phyloP scores from a whole-genome alignment of 2,797 vertebrate species.

The Hapalemur alaotrensis region DNA sequence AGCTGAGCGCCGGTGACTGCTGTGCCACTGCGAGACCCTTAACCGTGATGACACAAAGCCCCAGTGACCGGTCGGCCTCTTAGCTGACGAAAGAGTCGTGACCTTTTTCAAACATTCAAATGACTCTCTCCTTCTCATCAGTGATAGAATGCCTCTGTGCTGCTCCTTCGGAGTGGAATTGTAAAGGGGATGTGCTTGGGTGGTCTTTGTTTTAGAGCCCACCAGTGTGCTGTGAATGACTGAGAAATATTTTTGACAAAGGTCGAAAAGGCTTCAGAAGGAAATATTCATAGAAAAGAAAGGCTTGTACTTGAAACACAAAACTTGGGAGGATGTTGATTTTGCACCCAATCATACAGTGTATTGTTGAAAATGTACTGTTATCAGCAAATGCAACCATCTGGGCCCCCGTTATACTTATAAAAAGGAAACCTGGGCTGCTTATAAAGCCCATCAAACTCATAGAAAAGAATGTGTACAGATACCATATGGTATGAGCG shows the following conservation, averaged over 20 bases:
- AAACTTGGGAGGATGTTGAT: conserved; percentile 54
- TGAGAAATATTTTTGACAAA: conserved; percentile 53
- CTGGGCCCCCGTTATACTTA: background rate
- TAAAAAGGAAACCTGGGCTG: conserved; percentile 29
- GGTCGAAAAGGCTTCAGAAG: conserved; percentile 29
- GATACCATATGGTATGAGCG: background rate
- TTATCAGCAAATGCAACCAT: conserved; percentile 52
- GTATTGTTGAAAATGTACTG: background rate
- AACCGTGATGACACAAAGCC: background rate
- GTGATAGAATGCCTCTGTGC: background rate
- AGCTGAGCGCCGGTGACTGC: background rate
- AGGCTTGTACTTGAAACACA: conserved; percentile 29
- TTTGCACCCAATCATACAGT: conserved; percentile 24
- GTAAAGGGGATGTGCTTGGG: background rate
- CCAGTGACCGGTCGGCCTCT: background rate
- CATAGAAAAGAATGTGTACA: background rate
- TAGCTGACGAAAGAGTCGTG: background rate
- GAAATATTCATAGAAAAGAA: conserved; percentile 50
- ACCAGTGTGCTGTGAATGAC: conserved; percentile 26
- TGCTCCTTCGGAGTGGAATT: background rate
- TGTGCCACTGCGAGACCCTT: background rate
- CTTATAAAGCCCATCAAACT: background rate
- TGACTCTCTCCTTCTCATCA: background rate
- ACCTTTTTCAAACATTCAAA: background rate
- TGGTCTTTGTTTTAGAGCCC: background rate